Base-by-base conservation (phyloP, 1,140 invertebrate species). In the Nephila pilipes region DNA sequence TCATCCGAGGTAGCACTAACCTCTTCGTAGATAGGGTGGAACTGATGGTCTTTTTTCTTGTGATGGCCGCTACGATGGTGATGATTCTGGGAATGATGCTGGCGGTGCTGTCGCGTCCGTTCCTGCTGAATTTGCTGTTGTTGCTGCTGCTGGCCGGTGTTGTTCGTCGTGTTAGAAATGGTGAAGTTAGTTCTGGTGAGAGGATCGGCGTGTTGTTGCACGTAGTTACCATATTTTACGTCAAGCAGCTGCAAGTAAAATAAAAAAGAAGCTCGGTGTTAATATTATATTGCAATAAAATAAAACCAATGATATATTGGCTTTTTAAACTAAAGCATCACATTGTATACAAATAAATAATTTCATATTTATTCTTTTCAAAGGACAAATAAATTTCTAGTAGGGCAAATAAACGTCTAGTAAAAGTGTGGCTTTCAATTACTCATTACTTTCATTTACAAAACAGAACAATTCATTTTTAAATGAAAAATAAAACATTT, bases 21-120 rank as follows among this genome's bases (percentile, higher is more conserved):
- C 57, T 94, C 94, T 81, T 94, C 94, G 60, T 94, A 94, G 8
- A 94, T 93, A 25, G 94, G 94, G 81, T 94, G 94, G 75, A 93
- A 94, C 29, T 75, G 85, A 18, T 93, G 92, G 3, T 94, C 93
- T 57, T 94, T 94, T 22, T 90, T 93, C 32, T 93, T 88, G 58
- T 54, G 36, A 12, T 87, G 91, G 8, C 54, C 22, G 25, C 60
- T 81, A 25, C 69, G 55, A 25, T 88, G 87, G 14, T 87, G 63
- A 12, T 80, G 58, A 55, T 63, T 65, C 63, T 63, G 58, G 6
- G 58, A 22, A n/a, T 69, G 60, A 18, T 90, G 25, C 38, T 54
- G 85, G n/a, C 85, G 85, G 81, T 75, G 57, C 54, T 94, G 93
- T 18, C 85, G 57, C 1, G 46, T 25, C 3, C 65, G 16, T 5